Evolutionary conservation across 2,797 vertebrate species (phyloP).

Genomic region (Adrianichthys oophorus): DNA sequence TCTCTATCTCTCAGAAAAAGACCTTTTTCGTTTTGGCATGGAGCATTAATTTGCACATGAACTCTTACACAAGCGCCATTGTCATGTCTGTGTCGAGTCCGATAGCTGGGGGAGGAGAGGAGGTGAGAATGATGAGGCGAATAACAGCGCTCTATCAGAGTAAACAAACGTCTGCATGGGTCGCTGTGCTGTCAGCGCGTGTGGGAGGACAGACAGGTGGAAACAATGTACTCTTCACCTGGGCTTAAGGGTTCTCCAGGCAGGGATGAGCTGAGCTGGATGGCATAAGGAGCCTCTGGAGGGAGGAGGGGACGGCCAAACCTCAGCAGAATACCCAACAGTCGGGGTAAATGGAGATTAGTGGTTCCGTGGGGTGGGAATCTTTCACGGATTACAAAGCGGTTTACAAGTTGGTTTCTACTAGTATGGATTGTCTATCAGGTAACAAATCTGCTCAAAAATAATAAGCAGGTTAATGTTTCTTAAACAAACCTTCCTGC

Average conservation of each 20-base stretch:
- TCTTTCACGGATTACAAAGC: too few species aligned
- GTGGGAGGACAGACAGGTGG: conserved; percentile 69
- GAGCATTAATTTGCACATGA: conserved; percentile 56
- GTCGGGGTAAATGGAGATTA: conserved; percentile 1
- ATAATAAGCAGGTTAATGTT: too few species aligned
- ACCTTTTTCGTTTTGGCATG: conserved; percentile 31
- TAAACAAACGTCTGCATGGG: conserved; percentile 62
- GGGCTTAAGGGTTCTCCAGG: conserved; percentile 64
- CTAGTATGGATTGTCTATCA: too few species aligned
- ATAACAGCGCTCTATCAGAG: conserved; percentile 56
- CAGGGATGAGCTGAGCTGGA: conserved; percentile 34
- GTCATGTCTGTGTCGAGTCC: conserved; percentile 48
- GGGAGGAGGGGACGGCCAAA: conserved; percentile 12
- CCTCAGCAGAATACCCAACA: conserved; percentile 23
- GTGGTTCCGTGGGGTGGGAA: not conserved
- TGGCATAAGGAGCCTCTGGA: conserved; percentile 2
- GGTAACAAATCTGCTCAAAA: too few species aligned
- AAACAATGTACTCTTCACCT: conserved; percentile 62
- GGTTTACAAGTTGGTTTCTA: too few species aligned
- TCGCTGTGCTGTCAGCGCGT: conserved; percentile 37
- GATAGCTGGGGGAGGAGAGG: conserved; percentile 39
- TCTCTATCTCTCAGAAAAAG: not conserved
- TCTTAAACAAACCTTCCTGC: not conserved
- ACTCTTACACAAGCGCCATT: conserved; percentile 53
- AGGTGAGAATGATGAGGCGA: conserved; percentile 60